Evolutionary conservation across 2,797 vertebrate genomes (phyloP).

Genomic region (Melopsittacus undulatus): DNA sequence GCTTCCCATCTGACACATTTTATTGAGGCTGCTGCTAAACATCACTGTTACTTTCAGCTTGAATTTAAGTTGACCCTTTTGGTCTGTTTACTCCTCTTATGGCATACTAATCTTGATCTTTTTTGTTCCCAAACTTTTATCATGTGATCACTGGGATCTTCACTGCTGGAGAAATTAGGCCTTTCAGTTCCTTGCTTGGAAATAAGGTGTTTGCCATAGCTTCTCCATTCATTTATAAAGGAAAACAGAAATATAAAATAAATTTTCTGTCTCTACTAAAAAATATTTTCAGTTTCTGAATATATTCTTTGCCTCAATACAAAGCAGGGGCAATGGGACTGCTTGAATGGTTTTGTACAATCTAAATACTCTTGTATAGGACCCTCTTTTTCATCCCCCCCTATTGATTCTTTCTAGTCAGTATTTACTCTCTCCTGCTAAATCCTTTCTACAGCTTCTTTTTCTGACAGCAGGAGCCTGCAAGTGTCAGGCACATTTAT

Average conservation of each 20-base stretch:
- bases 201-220: not conserved
- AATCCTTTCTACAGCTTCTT: slow-evolving; percentile 18
- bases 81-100: not conserved
- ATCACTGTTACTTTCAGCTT: not conserved
- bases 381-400: not conserved
- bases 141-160: not conserved
- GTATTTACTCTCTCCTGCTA: slow-evolving; percentile 31
- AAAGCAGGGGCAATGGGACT: not conserved
- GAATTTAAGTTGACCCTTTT: not conserved
- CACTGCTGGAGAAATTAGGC: not conserved
- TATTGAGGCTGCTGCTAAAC: not conserved
- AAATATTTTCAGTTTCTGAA: not conserved
- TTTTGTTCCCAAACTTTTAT: not conserved
- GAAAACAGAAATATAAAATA: not conserved
- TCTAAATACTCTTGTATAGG: not conserved
- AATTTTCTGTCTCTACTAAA: not conserved
- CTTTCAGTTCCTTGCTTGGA: not conserved
- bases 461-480: not conserved
- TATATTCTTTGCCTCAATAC: not conserved
- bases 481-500: slow-evolving; percentile 35
- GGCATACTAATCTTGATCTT: not conserved
- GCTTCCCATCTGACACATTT: not conserved
- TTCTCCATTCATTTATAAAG: not conserved
- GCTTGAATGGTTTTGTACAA: not conserved
- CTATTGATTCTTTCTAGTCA: not conserved